phyloP scores from a whole-genome alignment of 1,140 invertebrate genomes.

The Pogonognathellus flavescens region DNA sequence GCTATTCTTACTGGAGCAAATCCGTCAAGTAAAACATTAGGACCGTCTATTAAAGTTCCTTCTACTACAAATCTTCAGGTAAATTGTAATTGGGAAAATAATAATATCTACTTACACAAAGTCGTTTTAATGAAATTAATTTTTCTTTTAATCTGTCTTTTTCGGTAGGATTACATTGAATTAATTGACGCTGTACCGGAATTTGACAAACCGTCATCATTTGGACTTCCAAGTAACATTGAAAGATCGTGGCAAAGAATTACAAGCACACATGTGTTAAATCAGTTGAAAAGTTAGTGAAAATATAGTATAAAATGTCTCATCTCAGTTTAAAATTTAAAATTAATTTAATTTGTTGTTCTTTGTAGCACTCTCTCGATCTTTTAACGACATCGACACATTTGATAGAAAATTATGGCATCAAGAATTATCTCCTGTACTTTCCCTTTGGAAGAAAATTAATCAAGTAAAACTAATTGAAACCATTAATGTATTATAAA shows the following conservation, averaged over 20 bases:
- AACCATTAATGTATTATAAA: constrained; percentile 13
- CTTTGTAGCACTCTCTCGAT: constrained; percentile 46
- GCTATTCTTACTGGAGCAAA: constrained; percentile 71
- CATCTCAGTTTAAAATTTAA: not conserved
- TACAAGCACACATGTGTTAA: constrained; percentile 76
- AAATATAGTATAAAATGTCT: not conserved
- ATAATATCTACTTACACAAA: not conserved
- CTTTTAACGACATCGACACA: constrained; percentile 64
- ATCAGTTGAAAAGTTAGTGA: constrained; percentile 75
- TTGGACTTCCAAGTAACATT: constrained; percentile 87
- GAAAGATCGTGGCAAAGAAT: constrained; percentile 83
- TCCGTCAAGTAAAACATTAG: constrained; percentile 74
- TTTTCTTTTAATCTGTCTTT: not conserved
- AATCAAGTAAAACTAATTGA: constrained; percentile 72
- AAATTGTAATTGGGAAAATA: not conserved
- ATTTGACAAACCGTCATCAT: constrained; percentile 78
- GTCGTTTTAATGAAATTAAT: no score
- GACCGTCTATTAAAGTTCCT: constrained; percentile 72
- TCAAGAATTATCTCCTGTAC: constrained; percentile 76
- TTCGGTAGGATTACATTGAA: constrained; percentile 76
- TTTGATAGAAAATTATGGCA: constrained; percentile 73
- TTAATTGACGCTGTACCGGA: constrained; percentile 78
- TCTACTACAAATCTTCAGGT: constrained; percentile 73
- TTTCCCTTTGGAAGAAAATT: constrained; percentile 84
- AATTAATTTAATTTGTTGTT: constrained; percentile 1